A percentile compares a stretch with the other conserved stretches of the same genome.
These are phyloP conservation scores for Cerastis rubricosa DNA, from an alignment of 2,888 invertebrate species.

Conservation along the genomic window DNA sequence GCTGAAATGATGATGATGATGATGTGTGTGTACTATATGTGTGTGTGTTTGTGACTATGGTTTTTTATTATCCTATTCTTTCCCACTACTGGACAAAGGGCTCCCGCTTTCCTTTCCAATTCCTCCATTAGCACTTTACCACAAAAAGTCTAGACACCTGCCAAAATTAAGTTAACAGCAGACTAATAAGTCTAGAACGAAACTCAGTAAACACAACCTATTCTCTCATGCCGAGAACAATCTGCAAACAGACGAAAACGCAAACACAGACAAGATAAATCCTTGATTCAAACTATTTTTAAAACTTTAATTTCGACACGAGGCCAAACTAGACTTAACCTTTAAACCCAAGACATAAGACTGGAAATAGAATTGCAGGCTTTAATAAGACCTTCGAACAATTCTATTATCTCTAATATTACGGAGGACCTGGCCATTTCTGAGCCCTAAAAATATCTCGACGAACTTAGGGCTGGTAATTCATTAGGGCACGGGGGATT, in stretches of 20 bases:
- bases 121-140: neutral
- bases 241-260: neutral
- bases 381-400: constrained; percentile 11
- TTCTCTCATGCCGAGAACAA: neutral
- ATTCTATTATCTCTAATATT: constrained; percentile 33
- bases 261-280: neutral
- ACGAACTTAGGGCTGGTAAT: constrained; percentile 16
- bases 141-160: neutral
- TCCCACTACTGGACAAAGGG: neutral
- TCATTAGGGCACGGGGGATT: constrained; percentile 23
- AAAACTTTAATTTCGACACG: neutral
- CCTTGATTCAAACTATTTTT: constrained; percentile 4
- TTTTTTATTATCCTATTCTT: neutral
- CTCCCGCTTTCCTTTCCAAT: neutral
- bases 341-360: neutral
- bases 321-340: neutral
- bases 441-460: constrained; percentile 40
- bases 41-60: too few relatives aligned
- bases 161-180: too few relatives aligned
- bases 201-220: neutral
- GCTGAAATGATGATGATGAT: too few relatives aligned
- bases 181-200: too few relatives aligned
- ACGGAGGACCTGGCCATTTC: constrained; percentile 13
- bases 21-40: too few relatives aligned
- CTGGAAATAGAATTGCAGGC: constrained; percentile 15